phyloP scores from a whole-genome alignment of 2,113 vertebrate genomes.

The Otocyon megalotis region DNA sequence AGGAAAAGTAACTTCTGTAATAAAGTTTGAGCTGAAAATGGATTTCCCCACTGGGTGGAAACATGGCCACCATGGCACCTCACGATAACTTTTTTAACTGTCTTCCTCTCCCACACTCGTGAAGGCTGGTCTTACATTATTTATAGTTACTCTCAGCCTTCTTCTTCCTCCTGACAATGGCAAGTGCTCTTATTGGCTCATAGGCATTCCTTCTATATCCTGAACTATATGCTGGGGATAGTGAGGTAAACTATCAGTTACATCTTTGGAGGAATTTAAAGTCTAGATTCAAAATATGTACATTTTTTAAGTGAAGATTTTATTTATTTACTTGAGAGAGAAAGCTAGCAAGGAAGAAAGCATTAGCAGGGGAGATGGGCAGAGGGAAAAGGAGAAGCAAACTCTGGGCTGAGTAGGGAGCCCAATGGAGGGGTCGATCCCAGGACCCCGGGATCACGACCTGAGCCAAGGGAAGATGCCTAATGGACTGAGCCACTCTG shows the following conservation, averaged over 20 bases:
- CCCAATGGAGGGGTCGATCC: background rate
- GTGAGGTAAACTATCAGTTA: background rate
- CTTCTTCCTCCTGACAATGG: no score
- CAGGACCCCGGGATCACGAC: background rate
- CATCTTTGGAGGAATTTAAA: background rate
- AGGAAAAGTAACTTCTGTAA: background rate
- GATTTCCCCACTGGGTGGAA: background rate
- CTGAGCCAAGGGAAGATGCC: background rate
- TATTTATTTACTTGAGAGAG: background rate
- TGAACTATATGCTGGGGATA: background rate
- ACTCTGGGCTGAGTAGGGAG: background rate
- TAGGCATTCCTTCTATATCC: background rate
- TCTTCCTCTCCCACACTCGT: no score
- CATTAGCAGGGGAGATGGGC: background rate
- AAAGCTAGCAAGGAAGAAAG: background rate
- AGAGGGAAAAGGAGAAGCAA: background rate
- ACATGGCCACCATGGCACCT: accelerated
- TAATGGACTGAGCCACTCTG: background rate
- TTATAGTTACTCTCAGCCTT: background rate
- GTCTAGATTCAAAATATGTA: background rate
- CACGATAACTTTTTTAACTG: background rate
- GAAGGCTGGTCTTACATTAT: background rate
- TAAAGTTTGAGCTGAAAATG: background rate
- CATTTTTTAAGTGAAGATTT: background rate
- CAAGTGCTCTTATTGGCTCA: no score